Evolutionary conservation across 2,888 invertebrate genomes (phyloP).

Genomic region (Eustalomyia histrio): DNA sequence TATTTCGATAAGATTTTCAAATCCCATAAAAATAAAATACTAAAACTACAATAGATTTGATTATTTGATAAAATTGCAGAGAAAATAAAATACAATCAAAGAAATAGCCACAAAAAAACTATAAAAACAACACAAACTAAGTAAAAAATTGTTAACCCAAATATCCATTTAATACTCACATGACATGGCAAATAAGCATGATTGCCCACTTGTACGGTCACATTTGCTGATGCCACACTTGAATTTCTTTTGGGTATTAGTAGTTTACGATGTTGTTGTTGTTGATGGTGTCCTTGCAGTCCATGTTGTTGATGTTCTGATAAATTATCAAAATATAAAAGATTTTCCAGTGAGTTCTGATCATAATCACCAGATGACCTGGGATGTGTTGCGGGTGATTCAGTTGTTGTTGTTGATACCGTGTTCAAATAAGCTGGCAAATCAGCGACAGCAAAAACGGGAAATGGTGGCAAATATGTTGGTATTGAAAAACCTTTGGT

Average conservation of each 20-base stretch:
- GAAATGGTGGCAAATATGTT: slow-evolving; percentile 76
- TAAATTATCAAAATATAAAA: slow-evolving; percentile 53
- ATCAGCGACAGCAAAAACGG: slow-evolving; percentile 75
- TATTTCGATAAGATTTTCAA: not conserved
- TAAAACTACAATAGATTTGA: not conserved
- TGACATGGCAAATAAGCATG: slow-evolving; percentile 95
- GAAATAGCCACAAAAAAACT: slow-evolving; percentile 62
- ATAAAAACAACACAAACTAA: slow-evolving; percentile 69
- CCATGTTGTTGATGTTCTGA: slow-evolving; percentile 58
- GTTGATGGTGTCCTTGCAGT: slow-evolving; percentile 26
- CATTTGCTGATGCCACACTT: slow-evolving; percentile 81
- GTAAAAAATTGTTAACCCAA: slow-evolving; percentile 10
- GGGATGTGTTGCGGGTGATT: slow-evolving; percentile 56
- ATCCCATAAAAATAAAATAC: not conserved
- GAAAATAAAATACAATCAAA: not conserved
- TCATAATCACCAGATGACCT: slow-evolving; percentile 71
- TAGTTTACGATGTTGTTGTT: slow-evolving; percentile 48
- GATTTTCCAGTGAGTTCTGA: slow-evolving; percentile 46
- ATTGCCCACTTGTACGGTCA: slow-evolving; percentile 93
- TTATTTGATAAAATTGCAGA: not conserved
- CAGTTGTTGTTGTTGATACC: slow-evolving; percentile 68
- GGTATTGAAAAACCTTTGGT: slow-evolving; percentile 77
- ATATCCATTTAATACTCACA: slow-evolving; percentile 80
- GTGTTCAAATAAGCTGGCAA: slow-evolving; percentile 73
- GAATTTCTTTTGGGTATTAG: slow-evolving; percentile 70